Percentiles rank a stretch among this genome's conserved stretches.
These are phyloP conservation scores for Leguminivora glycinivorella DNA, from an alignment of 1,140 invertebrate species.

Conservation along the genomic window DNA sequence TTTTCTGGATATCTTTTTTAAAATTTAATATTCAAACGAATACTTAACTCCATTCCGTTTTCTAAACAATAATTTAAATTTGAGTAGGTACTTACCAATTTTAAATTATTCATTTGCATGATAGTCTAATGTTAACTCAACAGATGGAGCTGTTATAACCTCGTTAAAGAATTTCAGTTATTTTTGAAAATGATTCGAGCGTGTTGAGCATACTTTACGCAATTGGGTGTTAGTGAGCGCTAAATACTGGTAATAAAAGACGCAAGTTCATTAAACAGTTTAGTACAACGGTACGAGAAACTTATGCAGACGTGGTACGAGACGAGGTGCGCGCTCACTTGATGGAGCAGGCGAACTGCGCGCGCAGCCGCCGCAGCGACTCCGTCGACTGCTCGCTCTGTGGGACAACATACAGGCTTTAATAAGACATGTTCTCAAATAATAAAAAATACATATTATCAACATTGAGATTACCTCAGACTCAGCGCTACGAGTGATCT, in stretches of 20 bases:
- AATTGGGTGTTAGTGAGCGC: not conserved
- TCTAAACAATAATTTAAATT: too few relatives aligned
- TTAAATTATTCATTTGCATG: too few relatives aligned
- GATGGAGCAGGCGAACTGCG: slow-evolving; percentile 64
- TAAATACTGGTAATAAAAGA: slow-evolving; percentile 19
- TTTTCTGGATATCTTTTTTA: too few relatives aligned
- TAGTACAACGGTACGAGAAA: not conserved
- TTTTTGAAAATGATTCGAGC: too few relatives aligned
- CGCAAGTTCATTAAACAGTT: slow-evolving; percentile 5
- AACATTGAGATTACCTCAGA: not conserved
- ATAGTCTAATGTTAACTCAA: too few relatives aligned
- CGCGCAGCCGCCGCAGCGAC: slow-evolving; percentile 56
- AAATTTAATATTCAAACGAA: too few relatives aligned
- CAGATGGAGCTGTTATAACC: too few relatives aligned
- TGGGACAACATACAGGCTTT: slow-evolving; percentile 23
- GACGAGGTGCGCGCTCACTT: slow-evolving; percentile 46
- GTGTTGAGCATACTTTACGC: not conserved
- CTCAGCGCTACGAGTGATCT: not conserved
- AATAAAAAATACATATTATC: too few relatives aligned
- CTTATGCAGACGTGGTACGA: not conserved
- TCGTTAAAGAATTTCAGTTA: too few relatives aligned
- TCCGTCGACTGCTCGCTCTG: slow-evolving; percentile 41
- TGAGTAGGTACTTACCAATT: too few relatives aligned
- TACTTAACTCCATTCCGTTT: too few relatives aligned
- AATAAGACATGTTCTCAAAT: too few relatives aligned